Evolutionary conservation across 1,140 invertebrate genomes (phyloP).

Genomic region (Trichomalopsis sarcophagae): DNA sequence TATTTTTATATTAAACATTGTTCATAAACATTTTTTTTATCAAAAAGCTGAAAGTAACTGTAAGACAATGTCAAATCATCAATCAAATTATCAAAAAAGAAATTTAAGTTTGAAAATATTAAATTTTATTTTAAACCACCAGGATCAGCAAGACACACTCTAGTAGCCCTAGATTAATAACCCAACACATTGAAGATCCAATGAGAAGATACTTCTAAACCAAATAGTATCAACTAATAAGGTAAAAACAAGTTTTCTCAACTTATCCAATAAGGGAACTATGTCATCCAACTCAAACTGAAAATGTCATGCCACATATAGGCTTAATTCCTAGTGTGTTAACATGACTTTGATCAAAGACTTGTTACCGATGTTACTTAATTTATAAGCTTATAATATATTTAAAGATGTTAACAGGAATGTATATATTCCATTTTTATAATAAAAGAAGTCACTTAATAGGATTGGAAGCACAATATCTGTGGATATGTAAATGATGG

Average conservation of each 20-base stretch:
- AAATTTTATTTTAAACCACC: no score
- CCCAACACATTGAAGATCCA: not conserved
- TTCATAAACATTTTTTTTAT: no score
- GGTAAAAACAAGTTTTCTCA: slow-evolving; percentile 47
- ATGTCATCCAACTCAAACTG: slow-evolving; percentile 50
- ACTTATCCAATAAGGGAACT: slow-evolving; percentile 54
- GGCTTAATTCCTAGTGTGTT: slow-evolving; percentile 37
- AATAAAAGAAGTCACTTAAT: not conserved
- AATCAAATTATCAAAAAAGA: not conserved
- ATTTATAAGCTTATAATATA: no score
- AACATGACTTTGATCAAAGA: not conserved
- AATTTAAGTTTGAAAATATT: not conserved
- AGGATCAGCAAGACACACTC: not conserved
- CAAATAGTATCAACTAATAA: slow-evolving; percentile 14
- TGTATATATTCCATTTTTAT: slow-evolving; percentile 12
- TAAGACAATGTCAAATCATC: not conserved
- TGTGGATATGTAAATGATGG: not conserved
- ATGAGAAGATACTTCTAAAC: slow-evolving; percentile 4
- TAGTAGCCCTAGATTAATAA: not conserved
- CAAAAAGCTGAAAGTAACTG: no score
- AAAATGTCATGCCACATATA: slow-evolving; percentile 47
- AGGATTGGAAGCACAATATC: not conserved
- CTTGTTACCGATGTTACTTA: not conserved
- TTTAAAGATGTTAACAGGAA: not conserved
- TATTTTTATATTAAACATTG: not conserved